phyloP scores from a whole-genome alignment of 1,140 invertebrate genomes.

The Drosophila fuyamai region DNA sequence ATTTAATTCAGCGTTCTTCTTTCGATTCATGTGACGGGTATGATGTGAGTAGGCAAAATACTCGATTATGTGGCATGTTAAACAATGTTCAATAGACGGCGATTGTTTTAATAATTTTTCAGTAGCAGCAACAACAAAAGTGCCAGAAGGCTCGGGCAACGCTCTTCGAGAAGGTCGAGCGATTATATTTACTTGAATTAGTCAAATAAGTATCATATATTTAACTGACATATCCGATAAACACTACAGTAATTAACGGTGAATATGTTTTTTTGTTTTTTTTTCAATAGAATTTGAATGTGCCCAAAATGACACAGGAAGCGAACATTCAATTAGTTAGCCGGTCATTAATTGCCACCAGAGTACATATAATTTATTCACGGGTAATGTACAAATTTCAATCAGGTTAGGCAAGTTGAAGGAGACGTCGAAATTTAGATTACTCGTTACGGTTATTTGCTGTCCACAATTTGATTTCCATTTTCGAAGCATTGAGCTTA shows the following conservation, averaged over 20 bases:
- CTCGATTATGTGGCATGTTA: slow-evolving; percentile 50
- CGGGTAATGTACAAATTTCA: slow-evolving; percentile 8
- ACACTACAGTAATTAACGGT: slow-evolving; percentile 24
- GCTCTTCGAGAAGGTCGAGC: slow-evolving; percentile 59
- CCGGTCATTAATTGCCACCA: slow-evolving; percentile 20
- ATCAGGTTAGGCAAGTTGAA: slow-evolving; percentile 7
- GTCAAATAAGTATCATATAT: slow-evolving; percentile 30
- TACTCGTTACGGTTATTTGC: slow-evolving; percentile 26
- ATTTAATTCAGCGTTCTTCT: slow-evolving; percentile 56
- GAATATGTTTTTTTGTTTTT: slow-evolving; percentile 16
- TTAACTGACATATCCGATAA: slow-evolving; percentile 16
- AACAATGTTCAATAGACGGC: slow-evolving; percentile 60
- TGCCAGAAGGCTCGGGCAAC: slow-evolving; percentile 33
- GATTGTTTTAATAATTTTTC: slow-evolving; percentile 69
- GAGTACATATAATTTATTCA: slow-evolving; percentile 11
- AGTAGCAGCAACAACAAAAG: slow-evolving; percentile 35
- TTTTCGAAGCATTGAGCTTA: slow-evolving; percentile 23
- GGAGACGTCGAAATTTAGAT: slow-evolving; percentile 26
- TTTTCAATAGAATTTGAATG: slow-evolving; percentile 7
- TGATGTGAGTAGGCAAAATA: slow-evolving; percentile 19
- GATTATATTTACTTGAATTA: background rate
- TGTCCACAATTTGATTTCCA: slow-evolving; percentile 12
- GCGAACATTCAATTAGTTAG: slow-evolving; percentile 1
- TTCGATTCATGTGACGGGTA: slow-evolving; percentile 41
- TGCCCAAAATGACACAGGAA: slow-evolving; percentile 47